Percentiles rank a stretch among this genome's conserved stretches.
Evolutionary conservation across 2,888 invertebrate species (phyloP).

Genomic region (Strigamia crassipes): DNA sequence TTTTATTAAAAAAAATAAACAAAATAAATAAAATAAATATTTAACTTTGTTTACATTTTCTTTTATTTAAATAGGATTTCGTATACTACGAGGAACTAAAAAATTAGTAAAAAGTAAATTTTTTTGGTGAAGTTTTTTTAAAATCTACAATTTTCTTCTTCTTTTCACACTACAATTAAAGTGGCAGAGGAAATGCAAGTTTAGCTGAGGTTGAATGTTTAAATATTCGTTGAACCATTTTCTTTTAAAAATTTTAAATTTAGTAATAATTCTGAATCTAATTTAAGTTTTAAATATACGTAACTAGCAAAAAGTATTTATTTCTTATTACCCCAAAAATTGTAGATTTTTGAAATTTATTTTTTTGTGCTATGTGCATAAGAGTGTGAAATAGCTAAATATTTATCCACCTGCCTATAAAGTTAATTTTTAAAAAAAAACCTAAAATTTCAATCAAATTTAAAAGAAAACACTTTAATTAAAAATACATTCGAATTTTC

Average conservation of each 20-base stretch:
- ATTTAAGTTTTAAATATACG: neutral
- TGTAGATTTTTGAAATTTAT: neutral
- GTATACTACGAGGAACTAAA: slow-evolving; percentile 30
- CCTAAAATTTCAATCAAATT: neutral
- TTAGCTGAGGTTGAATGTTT: neutral
- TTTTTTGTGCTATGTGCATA: neutral
- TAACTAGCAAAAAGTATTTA: neutral
- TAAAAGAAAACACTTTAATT: neutral
- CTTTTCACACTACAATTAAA: neutral
- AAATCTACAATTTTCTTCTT: neutral
- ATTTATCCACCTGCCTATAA: neutral
- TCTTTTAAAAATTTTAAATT: neutral
- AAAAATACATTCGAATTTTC: neutral
- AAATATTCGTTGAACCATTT: neutral
- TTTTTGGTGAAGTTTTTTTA: neutral
- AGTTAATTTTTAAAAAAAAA: neutral
- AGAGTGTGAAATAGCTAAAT: slow-evolving; percentile 3
- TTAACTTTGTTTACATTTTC: neutral
- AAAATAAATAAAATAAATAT: neutral
- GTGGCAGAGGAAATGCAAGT: slow-evolving; percentile 9
- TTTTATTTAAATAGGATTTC: slow-evolving; percentile 6
- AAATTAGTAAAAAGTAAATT: neutral
- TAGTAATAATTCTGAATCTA: neutral
- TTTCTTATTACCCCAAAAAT: neutral
- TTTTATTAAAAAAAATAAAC: neutral